Conservation (phyloP, 2,888 invertebrate species). For the Andricus quercusramuli region DNA sequence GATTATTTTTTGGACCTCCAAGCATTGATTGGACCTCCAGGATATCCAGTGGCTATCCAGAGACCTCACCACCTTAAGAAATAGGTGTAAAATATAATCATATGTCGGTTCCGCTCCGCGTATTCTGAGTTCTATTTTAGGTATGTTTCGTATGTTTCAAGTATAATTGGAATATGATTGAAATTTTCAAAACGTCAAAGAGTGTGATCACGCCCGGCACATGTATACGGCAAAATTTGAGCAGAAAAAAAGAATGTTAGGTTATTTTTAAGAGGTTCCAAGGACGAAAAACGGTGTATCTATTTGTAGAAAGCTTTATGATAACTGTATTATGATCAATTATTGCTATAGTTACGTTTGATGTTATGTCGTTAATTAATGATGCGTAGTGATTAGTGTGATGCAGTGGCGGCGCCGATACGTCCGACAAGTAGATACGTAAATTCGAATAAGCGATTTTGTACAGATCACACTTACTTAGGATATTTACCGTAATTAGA, state of each 20-base stretch:
- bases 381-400: slow-evolving; percentile 62
- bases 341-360: slow-evolving; percentile 70
- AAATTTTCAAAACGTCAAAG: slow-evolving; percentile 65
- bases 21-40: background rate
- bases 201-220: slow-evolving; percentile 73
- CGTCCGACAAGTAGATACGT: slow-evolving; percentile 73
- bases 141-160: slow-evolving; percentile 58
- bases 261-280: slow-evolving; percentile 54
- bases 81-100: slow-evolving; percentile 12
- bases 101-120: slow-evolving; percentile 62
- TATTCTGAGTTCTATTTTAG: slow-evolving; percentile 61
- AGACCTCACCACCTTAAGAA: background rate
- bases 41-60: background rate
- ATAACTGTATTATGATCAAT: slow-evolving; percentile 62
- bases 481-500: slow-evolving; percentile 51
- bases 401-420: slow-evolving; percentile 72
- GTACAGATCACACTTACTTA: slow-evolving; percentile 65
- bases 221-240: slow-evolving; percentile 75
- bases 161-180: slow-evolving; percentile 49
- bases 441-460: slow-evolving; percentile 65
- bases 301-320: slow-evolving; percentile 75
- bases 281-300: slow-evolving; percentile 64
- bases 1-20: background rate
- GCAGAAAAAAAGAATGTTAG: slow-evolving; percentile 71
- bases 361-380: slow-evolving; percentile 73